These are phyloP conservation scores for Sycophila texana DNA, from an alignment of 2,888 invertebrate species.

Conservation along the genomic window DNA sequence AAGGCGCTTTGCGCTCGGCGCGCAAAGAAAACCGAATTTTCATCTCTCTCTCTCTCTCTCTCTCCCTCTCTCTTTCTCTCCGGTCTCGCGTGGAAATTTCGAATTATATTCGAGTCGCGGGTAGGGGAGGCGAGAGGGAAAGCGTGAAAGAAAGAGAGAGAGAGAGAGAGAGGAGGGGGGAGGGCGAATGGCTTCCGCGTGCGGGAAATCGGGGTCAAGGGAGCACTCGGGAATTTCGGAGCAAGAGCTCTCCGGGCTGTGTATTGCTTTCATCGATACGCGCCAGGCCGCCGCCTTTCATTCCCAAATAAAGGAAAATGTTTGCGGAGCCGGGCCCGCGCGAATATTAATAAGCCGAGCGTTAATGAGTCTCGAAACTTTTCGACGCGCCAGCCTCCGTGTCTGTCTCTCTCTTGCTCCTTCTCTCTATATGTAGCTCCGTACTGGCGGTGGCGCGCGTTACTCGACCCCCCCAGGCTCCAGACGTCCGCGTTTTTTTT, in stretches of 20 bases:
- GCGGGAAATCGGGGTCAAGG: constrained; percentile 46
- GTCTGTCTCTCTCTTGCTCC: too few relatives aligned
- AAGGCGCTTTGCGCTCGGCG: constrained; percentile 4
- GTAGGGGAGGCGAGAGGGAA: background rate
- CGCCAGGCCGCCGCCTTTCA: background rate
- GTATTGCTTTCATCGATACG: constrained; percentile 42
- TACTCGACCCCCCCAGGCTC: too few relatives aligned
- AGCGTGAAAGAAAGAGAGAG: background rate
- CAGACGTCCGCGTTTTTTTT: background rate
- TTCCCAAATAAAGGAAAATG: constrained; percentile 16
- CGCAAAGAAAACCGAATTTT: constrained; percentile 32
- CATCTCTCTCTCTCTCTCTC: background rate
- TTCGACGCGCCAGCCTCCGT: too few relatives aligned
- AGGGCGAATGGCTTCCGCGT: constrained; percentile 8
- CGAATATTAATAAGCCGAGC: background rate
- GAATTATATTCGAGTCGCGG: constrained; percentile 8
- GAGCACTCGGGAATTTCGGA: constrained; percentile 38
- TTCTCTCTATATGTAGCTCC: too few relatives aligned
- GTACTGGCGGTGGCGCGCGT: too few relatives aligned
- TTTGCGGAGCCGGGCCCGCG: background rate
- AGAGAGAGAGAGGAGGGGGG: background rate
- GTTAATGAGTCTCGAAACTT: background rate
- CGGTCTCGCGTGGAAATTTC: constrained; percentile 25
- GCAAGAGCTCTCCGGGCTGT: constrained; percentile 1
- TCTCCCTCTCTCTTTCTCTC: background rate